phyloP scores from a whole-genome alignment of 2,888 invertebrate species.

The Pyrocoelia pectoralis region DNA sequence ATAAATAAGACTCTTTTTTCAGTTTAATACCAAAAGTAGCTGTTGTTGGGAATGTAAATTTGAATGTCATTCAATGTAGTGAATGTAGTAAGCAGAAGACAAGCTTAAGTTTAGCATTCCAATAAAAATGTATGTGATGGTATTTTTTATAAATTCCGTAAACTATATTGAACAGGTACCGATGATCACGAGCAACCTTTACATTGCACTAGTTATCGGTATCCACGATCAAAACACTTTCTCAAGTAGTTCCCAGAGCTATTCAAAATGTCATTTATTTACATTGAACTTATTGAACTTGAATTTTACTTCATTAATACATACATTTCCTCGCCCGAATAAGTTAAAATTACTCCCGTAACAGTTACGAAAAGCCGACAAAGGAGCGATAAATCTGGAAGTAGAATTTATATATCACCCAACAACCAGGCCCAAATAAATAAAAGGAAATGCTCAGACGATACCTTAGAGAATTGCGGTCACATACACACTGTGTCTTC shows the following conservation, averaged over 20 bases:
- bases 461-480: conserved; percentile 35
- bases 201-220: conserved; percentile 42
- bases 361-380: conserved; percentile 36
- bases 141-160: conserved; percentile 16
- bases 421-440: conserved; percentile 33
- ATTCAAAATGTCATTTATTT: conserved; percentile 19
- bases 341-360: conserved; percentile 29
- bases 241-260: conserved; percentile 29
- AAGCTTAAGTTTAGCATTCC: conserved; percentile 2
- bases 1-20: no score
- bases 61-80: no score
- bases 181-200: conserved; percentile 39
- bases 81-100: not conserved
- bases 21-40: no score
- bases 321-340: conserved; percentile 18
- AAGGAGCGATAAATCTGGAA: conserved; percentile 37
- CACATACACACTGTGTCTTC: conserved; percentile 30
- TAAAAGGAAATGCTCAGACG: conserved; percentile 36
- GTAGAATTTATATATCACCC: conserved; percentile 36
- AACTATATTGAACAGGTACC: conserved; percentile 30
- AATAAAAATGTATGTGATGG: conserved; percentile 7
- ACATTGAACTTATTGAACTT: conserved; percentile 8
- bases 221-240: conserved; percentile 37
- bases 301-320: conserved; percentile 2
- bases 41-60: no score